Evolutionary conservation across 2,113 vertebrate species (phyloP).

Genomic region (Melanerpes formicivorus): DNA sequence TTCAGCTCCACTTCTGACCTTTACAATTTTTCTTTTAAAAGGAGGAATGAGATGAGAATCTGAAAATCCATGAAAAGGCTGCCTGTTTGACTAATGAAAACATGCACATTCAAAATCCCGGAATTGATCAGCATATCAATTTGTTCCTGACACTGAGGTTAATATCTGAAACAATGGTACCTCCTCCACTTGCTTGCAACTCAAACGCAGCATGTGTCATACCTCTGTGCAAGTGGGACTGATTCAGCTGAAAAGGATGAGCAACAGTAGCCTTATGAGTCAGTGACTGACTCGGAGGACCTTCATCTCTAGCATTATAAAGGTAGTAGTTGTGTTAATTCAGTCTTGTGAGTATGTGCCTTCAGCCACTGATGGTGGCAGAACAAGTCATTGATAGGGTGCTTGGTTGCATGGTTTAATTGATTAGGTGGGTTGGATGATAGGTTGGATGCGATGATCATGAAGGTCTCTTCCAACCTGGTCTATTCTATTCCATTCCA

Average conservation of each 20-base stretch:
- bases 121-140: neutral
- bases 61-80: neutral
- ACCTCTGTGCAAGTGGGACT: neutral
- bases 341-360: neutral
- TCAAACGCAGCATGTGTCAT: neutral
- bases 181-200: neutral
- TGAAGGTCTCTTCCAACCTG: too few relatives aligned
- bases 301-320: neutral
- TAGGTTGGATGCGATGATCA: too few relatives aligned
- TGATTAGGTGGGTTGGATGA: too few relatives aligned
- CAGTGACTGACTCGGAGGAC: slow-evolving; percentile 11
- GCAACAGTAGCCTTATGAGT: slow-evolving; percentile 1
- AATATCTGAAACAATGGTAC: neutral
- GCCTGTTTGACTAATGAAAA: slow-evolving; percentile 10
- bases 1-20: neutral
- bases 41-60: neutral
- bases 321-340: neutral
- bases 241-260: neutral
- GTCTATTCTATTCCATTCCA: too few relatives aligned
- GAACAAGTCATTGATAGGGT: neutral
- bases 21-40: neutral
- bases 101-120: neutral
- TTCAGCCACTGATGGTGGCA: neutral
- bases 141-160: neutral
- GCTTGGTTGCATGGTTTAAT: too few relatives aligned